Evolutionary conservation across 2,113 vertebrate species (phyloP), one percentile per base, ranked within the genome.

Genomic region (Pollachius pollachius): DNA sequence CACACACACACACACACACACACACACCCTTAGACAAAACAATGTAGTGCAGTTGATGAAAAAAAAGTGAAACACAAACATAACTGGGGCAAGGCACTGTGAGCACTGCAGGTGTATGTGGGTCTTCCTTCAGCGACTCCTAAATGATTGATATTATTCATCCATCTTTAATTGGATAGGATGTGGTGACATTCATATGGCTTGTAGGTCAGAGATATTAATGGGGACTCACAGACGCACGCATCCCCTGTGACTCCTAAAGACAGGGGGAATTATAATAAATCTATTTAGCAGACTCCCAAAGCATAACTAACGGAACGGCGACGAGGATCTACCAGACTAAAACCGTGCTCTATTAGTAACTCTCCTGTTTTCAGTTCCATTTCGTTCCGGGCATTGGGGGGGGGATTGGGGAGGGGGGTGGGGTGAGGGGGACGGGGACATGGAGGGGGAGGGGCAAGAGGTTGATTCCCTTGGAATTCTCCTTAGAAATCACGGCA

Each of bases 141-240:
- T 84, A 60, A 80, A 68, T 79, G 73, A 80, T 81, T 82, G 75
- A 85, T 79, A 81, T 65, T 25, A 62, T 41, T 61, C 69, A 77
- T 85, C 56, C 68, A 71, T 87, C 77, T 84, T 76, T 80, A 73
- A 84, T 72, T 85, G 75, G 82, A 83, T 75, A 54, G 66, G 54
- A 86, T 72, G 71, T 81, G 72, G 67, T 83, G 81, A 85, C 82
- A 81, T 83, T 76, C 75, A 72, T 80, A 68, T 72, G 85, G 69
- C 78, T 83, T 81, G 78, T 82, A 84, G 80, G 86, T 84, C 81
- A 87, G 41, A 80, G 66, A 78, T 78, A 81, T 78, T 85, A 87
- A 87, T 81, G 80, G 78, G 81, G 68, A 80, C 81, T 65, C 76
- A 78, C 69, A 71, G 75, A 81, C 75, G 84, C 76, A 69, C 62